Base-by-base conservation (phyloP, 1,140 invertebrate species). In the Neodiprion lecontei region DNA sequence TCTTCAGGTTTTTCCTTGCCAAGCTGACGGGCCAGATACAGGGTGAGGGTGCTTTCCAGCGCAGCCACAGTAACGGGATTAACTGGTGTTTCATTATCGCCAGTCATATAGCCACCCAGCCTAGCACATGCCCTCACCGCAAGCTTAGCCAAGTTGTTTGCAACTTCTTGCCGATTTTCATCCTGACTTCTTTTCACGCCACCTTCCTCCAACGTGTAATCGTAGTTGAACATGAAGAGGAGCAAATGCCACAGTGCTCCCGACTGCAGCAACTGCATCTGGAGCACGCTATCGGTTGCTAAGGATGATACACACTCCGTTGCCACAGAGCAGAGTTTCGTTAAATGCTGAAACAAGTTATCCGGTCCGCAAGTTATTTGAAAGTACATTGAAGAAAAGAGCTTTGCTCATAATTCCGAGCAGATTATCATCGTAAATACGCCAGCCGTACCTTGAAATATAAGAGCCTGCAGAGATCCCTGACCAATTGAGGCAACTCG, bases 151-250 rank as follows among this genome's bases (percentile, higher is more conserved):
- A 99, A 89, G 80, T 94, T 93, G 88, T 99, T 99, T 9, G 95
- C 92, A 10, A 97, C 91, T 89, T 98, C 96, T 91, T 98, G 91
- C 67, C 87, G 81, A 86, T 98, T 99, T 7, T 94, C 92, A 48
- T 95, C 93, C 83, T 95, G 93, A 78, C 91, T 93, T 74, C 94
- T 90, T 84, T 97, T 94, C 14, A 99, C 95, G 0, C 98, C 98
- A 73, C 97, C 96, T 89, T 99, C 98, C 74, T 99, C 96, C 74
- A 99, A 89, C 0, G 99, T 99, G 86, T 96, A 99, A 89, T 99
- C 99, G 85, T 99, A 99, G 67, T 94, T 94, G 86, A 99, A 98
- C 82, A 97, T 93, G 80, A 96, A 96, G 0, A 95, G 91, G 70
- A 99, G 85, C 47, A 99, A 87, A 83, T 98, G 96, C 95, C 97